A percentile compares a stretch with the other conserved stretches of the same genome.
phyloP scores from a whole-genome alignment of 2,113 vertebrate species.

The Scomber colias region DNA sequence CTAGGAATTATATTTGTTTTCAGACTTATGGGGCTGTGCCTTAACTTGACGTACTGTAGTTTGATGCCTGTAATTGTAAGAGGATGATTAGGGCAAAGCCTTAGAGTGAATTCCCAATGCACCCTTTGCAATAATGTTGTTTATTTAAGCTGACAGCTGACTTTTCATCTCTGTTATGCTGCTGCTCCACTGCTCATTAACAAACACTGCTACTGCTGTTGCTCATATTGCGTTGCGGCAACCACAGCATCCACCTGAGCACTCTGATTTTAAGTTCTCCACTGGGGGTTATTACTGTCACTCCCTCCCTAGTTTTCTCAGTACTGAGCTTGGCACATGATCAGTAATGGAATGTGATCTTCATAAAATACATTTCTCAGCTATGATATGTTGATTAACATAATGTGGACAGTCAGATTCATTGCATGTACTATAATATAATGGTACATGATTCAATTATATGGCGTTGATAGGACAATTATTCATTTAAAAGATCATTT shows the following conservation, averaged over 20 bases:
- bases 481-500: background rate
- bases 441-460: background rate
- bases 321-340: background rate
- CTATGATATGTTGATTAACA: background rate
- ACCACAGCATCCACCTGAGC: slow-evolving; percentile 1
- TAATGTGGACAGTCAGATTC: background rate
- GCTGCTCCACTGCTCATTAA: slow-evolving; percentile 31
- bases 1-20: background rate
- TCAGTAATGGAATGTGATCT: slow-evolving; percentile 11
- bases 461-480: background rate
- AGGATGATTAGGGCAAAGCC: slow-evolving; percentile 8
- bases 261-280: slow-evolving; percentile 8
- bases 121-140: slow-evolving; percentile 40
- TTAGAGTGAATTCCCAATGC: slow-evolving; percentile 15
- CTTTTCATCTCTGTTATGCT: background rate
- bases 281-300: background rate
- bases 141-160: slow-evolving; percentile 23
- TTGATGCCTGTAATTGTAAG: slow-evolving; percentile 6
- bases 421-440: background rate
- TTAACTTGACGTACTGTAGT: background rate
- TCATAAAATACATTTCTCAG: slow-evolving; percentile 6
- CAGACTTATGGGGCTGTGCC: background rate
- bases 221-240: slow-evolving; percentile 13
- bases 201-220: slow-evolving; percentile 12
- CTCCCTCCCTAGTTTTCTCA: background rate